Percentiles rank a stretch among this genome's conserved stretches.
Conservation (phyloP, 1,140 invertebrate species). For the Lepidurus arcticus region DNA sequence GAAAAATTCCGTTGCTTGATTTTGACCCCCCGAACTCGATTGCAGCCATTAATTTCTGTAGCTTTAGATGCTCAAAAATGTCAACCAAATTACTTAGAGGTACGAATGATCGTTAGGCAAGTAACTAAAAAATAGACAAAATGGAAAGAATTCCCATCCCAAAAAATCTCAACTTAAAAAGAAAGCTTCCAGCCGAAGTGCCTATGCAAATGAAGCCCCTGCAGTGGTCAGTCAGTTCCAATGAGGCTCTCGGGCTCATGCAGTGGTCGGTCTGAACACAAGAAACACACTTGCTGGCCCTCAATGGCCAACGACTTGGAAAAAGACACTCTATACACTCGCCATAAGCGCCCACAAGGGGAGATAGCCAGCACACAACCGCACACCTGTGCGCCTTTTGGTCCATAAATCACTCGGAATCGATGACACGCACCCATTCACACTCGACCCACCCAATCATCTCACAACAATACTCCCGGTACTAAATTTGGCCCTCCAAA, state of each 20-base stretch:
- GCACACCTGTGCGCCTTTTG: slow-evolving; percentile 11
- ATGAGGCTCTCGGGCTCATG: background rate
- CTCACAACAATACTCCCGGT: background rate
- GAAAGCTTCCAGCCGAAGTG: background rate
- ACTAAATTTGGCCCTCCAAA: background rate
- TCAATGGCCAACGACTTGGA: background rate
- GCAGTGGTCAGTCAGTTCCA: slow-evolving; percentile 17
- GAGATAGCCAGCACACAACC: background rate
- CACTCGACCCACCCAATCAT: background rate
- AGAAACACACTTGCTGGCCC: slow-evolving; percentile 6
- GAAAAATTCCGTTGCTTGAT: no score
- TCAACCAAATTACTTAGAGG: no score
- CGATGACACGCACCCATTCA: background rate
- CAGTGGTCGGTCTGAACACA: background rate
- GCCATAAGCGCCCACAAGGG: background rate
- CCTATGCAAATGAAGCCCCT: background rate
- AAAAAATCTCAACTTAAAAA: background rate
- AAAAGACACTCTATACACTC: background rate
- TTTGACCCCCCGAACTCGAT: no score
- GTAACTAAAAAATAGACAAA: no score
- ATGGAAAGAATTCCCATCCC: background rate
- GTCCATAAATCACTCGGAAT: slow-evolving; percentile 5
- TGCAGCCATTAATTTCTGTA: no score
- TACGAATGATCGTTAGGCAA: no score
- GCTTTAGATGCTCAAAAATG: no score